Evolutionary conservation across 2,113 vertebrate genomes (phyloP), one percentile per base, ranked within the genome.

Genomic region (Alaudala cheleensis): DNA sequence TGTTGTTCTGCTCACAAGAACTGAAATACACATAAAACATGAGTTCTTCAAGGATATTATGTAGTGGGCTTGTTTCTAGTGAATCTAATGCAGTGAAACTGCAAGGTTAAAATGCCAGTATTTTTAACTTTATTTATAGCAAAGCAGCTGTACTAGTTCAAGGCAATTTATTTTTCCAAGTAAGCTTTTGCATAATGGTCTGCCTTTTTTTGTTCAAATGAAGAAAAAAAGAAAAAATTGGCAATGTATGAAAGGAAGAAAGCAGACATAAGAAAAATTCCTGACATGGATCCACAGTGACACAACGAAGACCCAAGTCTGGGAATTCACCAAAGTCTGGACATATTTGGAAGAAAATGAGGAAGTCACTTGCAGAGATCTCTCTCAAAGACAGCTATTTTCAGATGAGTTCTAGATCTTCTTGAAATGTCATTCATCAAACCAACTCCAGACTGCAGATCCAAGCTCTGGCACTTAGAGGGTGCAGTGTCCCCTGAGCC

Each of bases 221-320:
- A 80, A 24, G 42, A 58, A 80, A 56, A 61, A 85, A 64, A 58
- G 76, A 56, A 61, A 85, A 64, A 83, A 31, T 33, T 95, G 95
- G 94, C 94, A 93, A 22, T 0, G 0, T 83, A 86, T 86, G 49
- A 97, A 96, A 95, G 93, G 71, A 90, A 93, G 64, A 93, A 80
- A 83, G 51, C 74, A 96, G 93, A 81, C 92, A 92, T 37, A 82
- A 93, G 72, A 92, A 95, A 92, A 62, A 94, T 97, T 96, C 93
- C 92, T 92, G 45, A 86, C 82, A 93, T 86, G 90, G 93, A 96
- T 86, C 86, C 39, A 37, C 82, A 86, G 49, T 94, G 95, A 96
- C 76, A 90, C 72, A 81, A 57, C 51, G 76, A 93, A 93, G 76
- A 70, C 23, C 23, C 14, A 1, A 56, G 69, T 86, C 90, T 93